Evolutionary conservation across 2,888 invertebrate species (phyloP).

Genomic region (Torymus texanus): DNA sequence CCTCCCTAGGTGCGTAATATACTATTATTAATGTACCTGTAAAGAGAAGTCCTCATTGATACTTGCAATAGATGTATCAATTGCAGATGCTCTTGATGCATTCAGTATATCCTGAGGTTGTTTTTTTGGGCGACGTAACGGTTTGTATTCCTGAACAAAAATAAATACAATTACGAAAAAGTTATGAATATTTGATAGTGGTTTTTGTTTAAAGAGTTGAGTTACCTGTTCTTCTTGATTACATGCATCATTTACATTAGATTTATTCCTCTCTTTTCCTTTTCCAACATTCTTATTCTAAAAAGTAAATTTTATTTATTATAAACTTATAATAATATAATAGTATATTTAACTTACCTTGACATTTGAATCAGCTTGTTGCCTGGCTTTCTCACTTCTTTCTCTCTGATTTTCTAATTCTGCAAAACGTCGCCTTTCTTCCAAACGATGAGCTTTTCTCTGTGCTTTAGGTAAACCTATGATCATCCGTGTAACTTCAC

Average conservation of each 20-base stretch:
- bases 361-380: background rate
- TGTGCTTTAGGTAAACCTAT: constrained; percentile 59
- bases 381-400: background rate
- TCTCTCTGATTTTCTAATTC: constrained; percentile 20
- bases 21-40: too few species aligned
- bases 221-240: background rate
- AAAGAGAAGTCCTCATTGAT: background rate
- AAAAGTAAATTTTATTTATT: too few species aligned
- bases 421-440: constrained; percentile 57
- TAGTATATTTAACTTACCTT: background rate
- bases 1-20: too few species aligned
- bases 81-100: background rate
- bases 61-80: background rate
- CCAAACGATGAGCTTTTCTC: constrained; percentile 53
- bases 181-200: background rate
- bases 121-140: constrained; percentile 42
- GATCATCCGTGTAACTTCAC: constrained; percentile 45
- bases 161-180: background rate
- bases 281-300: too few species aligned
- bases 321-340: background rate
- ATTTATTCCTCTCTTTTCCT: too few species aligned
- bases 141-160: constrained; percentile 36
- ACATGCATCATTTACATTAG: background rate
- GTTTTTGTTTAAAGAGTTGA: background rate
- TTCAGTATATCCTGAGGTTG: background rate